Percentiles rank a stretch among this genome's conserved stretches.
Conservation (phyloP, 2,113 vertebrate species). For the Jaculus jaculus region DNA sequence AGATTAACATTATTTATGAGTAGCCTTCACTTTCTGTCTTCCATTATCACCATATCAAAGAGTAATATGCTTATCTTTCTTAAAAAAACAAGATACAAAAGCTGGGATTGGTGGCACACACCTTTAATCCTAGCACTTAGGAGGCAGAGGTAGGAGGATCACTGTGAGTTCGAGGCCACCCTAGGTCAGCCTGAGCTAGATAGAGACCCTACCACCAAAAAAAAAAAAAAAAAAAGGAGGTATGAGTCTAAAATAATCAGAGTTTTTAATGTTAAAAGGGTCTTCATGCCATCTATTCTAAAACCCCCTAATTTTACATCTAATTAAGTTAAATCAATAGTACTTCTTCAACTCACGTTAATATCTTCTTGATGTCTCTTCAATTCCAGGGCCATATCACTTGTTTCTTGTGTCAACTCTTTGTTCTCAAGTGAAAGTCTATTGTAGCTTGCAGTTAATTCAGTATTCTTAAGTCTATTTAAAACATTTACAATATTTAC, state of each 20-base stretch:
- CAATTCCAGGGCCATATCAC: slow-evolving; percentile 76
- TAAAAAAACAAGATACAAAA: slow-evolving; percentile 51
- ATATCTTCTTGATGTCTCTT: slow-evolving; percentile 84
- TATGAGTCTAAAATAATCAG: slow-evolving; percentile 28
- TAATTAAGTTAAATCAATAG: slow-evolving; percentile 51
- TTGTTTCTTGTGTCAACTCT: slow-evolving; percentile 82
- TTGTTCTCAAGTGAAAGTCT: slow-evolving; percentile 88
- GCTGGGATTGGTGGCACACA: too few species aligned
- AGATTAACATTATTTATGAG: slow-evolving; percentile 11
- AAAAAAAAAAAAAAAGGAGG: too few species aligned
- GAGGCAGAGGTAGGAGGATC: too few species aligned
- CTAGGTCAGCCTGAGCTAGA: too few species aligned
- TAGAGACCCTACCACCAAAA: too few species aligned
- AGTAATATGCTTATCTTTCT: slow-evolving; percentile 23
- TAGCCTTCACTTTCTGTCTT: slow-evolving; percentile 2
- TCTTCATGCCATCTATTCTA: slow-evolving; percentile 37
- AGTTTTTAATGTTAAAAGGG: slow-evolving; percentile 22
- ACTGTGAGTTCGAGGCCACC: too few species aligned
- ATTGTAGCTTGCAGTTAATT: slow-evolving; percentile 82
- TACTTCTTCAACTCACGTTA: slow-evolving; percentile 83
- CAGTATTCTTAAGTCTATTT: slow-evolving; percentile 86
- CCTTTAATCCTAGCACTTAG: too few species aligned
- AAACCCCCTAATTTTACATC: background rate
- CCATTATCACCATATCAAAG: slow-evolving; percentile 27
- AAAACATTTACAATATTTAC: slow-evolving; percentile 64